These are phyloP conservation scores for Polyodon spathula DNA, from an alignment of 2,113 vertebrate species.

Conservation along the genomic window DNA sequence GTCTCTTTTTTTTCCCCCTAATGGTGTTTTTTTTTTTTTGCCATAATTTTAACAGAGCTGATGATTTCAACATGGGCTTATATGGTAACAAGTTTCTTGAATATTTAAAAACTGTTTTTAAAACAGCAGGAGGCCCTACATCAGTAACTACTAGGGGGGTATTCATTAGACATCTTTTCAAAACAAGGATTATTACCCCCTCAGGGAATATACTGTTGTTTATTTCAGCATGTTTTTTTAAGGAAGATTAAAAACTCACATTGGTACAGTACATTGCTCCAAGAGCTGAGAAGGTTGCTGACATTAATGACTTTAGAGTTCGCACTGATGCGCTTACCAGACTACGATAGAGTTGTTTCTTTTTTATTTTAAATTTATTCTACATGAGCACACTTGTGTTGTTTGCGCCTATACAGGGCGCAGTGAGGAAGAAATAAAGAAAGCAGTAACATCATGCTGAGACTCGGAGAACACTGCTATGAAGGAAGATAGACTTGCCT, in stretches of 20 bases:
- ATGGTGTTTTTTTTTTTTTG: no score
- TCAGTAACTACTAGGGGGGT: no score
- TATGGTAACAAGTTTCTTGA: no score
- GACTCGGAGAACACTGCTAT: neutral
- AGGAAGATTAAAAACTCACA: conserved; percentile 12
- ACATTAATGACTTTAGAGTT: conserved; percentile 20
- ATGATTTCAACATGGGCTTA: no score
- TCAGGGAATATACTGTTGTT: conserved; percentile 5
- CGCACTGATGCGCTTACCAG: conserved; percentile 7
- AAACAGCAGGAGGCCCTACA: no score
- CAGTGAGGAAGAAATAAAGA: conserved; percentile 6
- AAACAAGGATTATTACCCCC: neutral
- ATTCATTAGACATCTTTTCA: conserved; percentile 1
- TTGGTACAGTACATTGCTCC: conserved; percentile 5
- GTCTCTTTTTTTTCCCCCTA: no score
- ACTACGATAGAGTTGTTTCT: neutral
- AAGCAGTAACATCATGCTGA: conserved; percentile 14
- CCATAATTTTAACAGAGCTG: no score
- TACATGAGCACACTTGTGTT: conserved; percentile 2
- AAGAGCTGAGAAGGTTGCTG: conserved; percentile 5
- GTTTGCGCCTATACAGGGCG: conserved; percentile 6
- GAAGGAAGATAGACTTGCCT: conserved; percentile 14
- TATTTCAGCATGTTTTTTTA: conserved; percentile 6
- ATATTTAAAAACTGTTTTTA: no score
- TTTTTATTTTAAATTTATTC: conserved; percentile 3